phyloP scores from a whole-genome alignment of 2,888 invertebrate genomes.

The Phengaris alcon region DNA sequence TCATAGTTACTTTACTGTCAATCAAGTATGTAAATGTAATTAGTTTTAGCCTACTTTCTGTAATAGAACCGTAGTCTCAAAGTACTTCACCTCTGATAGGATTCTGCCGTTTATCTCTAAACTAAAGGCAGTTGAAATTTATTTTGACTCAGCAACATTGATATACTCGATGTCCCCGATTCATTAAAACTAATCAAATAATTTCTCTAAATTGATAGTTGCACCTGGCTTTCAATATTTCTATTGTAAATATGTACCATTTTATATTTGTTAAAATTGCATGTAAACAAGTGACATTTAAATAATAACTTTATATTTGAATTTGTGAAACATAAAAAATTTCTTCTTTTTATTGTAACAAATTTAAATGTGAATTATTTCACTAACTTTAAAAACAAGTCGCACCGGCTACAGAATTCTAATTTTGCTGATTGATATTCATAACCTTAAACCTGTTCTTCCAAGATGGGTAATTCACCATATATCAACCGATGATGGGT shows the following conservation, averaged over 20 bases:
- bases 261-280: conserved; percentile 12
- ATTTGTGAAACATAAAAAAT: conserved; percentile 5
- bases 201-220: background rate
- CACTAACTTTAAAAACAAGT: background rate
- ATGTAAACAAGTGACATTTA: conserved; percentile 14
- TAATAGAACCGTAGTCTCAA: background rate
- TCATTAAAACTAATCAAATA: background rate
- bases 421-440: conserved; percentile 9
- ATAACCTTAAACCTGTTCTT: conserved; percentile 8
- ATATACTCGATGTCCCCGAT: background rate
- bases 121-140: background rate
- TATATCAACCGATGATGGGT: conserved; percentile 3
- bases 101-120: background rate
- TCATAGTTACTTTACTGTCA: conserved; percentile 26
- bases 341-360: background rate
- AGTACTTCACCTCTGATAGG: background rate
- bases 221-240: background rate
- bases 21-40: conserved; percentile 24
- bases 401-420: background rate
- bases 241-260: background rate
- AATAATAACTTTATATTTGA: background rate
- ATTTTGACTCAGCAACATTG: background rate
- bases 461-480: background rate
- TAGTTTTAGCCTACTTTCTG: conserved; percentile 15
- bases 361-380: background rate